Percentiles rank a stretch among this genome's conserved stretches.
These are phyloP conservation scores for Zaprionus ornatus DNA, from an alignment of 1,140 invertebrate genomes.

Conservation along the genomic window DNA sequence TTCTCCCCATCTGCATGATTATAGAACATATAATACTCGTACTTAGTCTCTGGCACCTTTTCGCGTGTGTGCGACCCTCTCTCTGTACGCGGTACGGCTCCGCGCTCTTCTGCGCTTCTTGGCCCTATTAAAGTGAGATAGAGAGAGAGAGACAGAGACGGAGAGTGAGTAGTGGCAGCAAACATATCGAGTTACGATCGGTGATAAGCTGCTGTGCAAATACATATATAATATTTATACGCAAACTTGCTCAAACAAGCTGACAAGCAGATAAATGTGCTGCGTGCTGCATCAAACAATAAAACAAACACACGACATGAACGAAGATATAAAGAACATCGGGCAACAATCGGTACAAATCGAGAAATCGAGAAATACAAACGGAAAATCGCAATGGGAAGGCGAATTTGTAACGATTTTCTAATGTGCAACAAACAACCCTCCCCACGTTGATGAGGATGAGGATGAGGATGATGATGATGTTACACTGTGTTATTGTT, in stretches of 20 bases:
- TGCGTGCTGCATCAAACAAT: constrained; percentile 24
- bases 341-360: constrained; percentile 6
- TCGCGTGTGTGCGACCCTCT: constrained; percentile 43
- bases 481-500: constrained; percentile 57
- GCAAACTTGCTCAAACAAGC: constrained; percentile 79
- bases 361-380: constrained; percentile 17
- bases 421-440: constrained; percentile 76
- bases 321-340: background rate
- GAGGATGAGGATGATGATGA: background rate
- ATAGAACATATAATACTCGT: constrained; percentile 68
- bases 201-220: constrained; percentile 76
- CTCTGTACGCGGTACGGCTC: background rate
- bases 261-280: constrained; percentile 69
- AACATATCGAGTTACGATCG: constrained; percentile 79
- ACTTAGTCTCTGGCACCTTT: constrained; percentile 32
- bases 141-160: background rate
- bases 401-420: constrained; percentile 78
- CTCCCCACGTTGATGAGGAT: constrained; percentile 21
- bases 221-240: constrained; percentile 81
- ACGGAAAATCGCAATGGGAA: constrained; percentile 7
- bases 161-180: constrained; percentile 32
- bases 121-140: background rate
- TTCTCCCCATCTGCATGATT: constrained; percentile 43
- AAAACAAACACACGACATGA: constrained; percentile 60
- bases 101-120: background rate